Evolutionary conservation across 2,888 invertebrate genomes (phyloP).

Genomic region (Dilophus febrilis): DNA sequence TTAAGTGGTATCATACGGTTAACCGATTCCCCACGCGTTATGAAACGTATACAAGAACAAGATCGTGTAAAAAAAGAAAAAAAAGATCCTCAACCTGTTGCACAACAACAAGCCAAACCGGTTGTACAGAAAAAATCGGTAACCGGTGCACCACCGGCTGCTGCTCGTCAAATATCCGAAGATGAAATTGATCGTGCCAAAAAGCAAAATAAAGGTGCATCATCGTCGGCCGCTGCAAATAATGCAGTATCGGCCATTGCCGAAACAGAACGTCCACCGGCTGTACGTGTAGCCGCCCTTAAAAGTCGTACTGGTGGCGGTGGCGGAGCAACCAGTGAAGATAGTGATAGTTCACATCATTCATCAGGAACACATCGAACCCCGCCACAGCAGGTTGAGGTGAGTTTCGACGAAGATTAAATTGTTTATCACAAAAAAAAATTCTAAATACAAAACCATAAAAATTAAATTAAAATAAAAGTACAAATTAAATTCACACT

Average conservation of each 20-base stretch:
- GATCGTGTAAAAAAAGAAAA: constrained; percentile 58
- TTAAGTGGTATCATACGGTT: constrained; percentile 78
- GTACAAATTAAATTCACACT: background rate
- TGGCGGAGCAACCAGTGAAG: constrained; percentile 31
- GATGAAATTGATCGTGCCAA: constrained; percentile 79
- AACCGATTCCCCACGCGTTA: constrained; percentile 74
- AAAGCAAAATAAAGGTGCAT: constrained; percentile 63
- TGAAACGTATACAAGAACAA: constrained; percentile 72
- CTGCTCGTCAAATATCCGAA: constrained; percentile 67
- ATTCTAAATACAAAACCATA: background rate
- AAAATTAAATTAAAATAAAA: background rate
- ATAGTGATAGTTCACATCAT: constrained; percentile 38
- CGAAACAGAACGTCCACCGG: constrained; percentile 39
- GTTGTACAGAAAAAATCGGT: constrained; percentile 31
- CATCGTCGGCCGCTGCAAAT: constrained; percentile 33
- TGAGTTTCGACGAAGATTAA: constrained; percentile 36
- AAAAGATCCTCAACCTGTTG: constrained; percentile 41
- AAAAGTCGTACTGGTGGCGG: constrained; percentile 19
- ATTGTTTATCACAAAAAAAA: background rate
- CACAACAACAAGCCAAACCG: constrained; percentile 34
- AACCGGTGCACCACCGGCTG: constrained; percentile 33
- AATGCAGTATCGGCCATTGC: constrained; percentile 16
- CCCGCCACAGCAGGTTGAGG: constrained; percentile 59
- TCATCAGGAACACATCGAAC: constrained; percentile 47
- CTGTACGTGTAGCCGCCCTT: constrained; percentile 32